phyloP scores from a whole-genome alignment of 2,888 invertebrate species.

The Hydrotaea diabolus region DNA sequence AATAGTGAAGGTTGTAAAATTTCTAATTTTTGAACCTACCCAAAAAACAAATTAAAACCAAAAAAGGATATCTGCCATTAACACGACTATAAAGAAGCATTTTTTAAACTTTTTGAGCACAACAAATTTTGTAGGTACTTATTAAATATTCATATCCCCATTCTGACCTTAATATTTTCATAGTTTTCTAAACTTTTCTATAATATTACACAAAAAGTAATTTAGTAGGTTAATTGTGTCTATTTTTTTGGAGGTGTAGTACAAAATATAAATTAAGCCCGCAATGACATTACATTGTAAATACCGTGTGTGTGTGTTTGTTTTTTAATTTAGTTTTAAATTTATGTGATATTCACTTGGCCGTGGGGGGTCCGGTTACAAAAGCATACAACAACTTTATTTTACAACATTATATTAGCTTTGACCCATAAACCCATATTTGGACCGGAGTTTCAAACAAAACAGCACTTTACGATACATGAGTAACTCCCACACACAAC shows the following conservation, averaged over 20 bases:
- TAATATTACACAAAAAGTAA: not conserved
- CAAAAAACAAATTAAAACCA: too few species aligned
- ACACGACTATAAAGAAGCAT: too few species aligned
- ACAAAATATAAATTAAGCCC: not conserved
- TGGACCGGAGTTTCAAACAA: not conserved
- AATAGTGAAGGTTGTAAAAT: too few species aligned
- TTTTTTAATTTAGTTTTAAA: slow-evolving; percentile 22
- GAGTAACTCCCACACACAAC: too few species aligned
- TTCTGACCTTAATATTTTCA: not conserved
- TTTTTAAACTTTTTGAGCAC: too few species aligned
- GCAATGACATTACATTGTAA: slow-evolving; percentile 29
- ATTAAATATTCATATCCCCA: too few species aligned
- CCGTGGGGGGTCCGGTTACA: not conserved
- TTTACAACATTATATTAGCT: slow-evolving; percentile 15
- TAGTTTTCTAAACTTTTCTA: slow-evolving; percentile 9
- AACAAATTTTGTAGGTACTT: too few species aligned
- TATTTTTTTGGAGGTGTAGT: not conserved
- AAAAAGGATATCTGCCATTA: too few species aligned
- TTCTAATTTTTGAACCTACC: too few species aligned
- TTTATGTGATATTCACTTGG: not conserved
- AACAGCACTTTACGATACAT: not conserved
- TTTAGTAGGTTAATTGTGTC: slow-evolving; percentile 4
- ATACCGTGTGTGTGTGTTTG: not conserved
- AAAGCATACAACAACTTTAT: slow-evolving; percentile 1
- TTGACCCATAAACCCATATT: slow-evolving; percentile 35